Base-by-base conservation (phyloP, 2,888 invertebrate species). In the Syrphus vitripennis region DNA sequence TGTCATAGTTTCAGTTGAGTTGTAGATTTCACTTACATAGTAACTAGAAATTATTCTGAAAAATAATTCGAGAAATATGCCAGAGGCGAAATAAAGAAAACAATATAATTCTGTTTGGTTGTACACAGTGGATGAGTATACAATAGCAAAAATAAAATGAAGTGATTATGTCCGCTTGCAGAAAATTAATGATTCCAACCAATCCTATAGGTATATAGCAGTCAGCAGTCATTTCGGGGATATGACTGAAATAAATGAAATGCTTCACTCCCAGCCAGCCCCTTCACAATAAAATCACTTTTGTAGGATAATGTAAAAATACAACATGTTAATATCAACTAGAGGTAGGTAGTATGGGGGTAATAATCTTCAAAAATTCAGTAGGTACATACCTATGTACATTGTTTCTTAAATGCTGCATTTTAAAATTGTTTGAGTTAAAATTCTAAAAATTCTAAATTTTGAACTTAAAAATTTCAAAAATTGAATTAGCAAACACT, bases 1-100 rank as follows among this genome's bases (percentile, higher is more conserved):
- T 29, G 12, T 29, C 31, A 16, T 19, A 19, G 14, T 61, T 67
- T 40, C 26, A n/a, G n/a, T n/a, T n/a, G n/a, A 29, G 34, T 65
- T 79, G 74, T 26, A 50, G 10, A 48, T 74, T 65, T 79, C 63
- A 57, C 45, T 65, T 55, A 79, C 79, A 83, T 55, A n/a, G n/a
- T n/a, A 79, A 63, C 69, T 55, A 29, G 26, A 65, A 70, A 79
- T 70, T 74, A 78, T 75, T 65, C 40, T 74, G 70, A 45, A 83
- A 83, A 74, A 83, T 78, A 74, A 78, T 70, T 83, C 21, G 7
- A 57, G 42, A 63, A 76, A 65, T 69, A 75, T 82, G 63, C 45
- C 76, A 71, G 40, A 19, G 42, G 78, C 31, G 12, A 79, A 72
- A 71, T 42, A 26, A 34, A 45, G 57, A 72, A 72, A 61, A 55